Percentiles rank a stretch among this genome's conserved stretches.
These are phyloP conservation scores for Tigriopus californicus DNA, from an alignment of 2,888 invertebrate genomes.

Conservation along the genomic window DNA sequence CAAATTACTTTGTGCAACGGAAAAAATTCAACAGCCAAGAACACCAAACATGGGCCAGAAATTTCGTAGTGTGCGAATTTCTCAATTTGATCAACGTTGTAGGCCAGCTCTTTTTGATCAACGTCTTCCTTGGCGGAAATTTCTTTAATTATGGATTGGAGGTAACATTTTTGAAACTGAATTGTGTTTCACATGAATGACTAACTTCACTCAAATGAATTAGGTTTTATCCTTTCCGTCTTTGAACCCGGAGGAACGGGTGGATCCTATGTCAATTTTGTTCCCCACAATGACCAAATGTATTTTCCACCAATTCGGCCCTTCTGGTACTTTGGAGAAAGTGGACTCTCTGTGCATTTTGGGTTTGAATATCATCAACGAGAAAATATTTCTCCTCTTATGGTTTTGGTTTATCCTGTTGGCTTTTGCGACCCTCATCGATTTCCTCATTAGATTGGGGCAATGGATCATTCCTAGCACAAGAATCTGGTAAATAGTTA, in stretches of 20 bases:
- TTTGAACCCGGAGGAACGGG: conserved; percentile 22
- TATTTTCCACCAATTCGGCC: conserved; percentile 23
- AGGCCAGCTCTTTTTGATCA: conserved; percentile 23
- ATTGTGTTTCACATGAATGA: conserved; percentile 19
- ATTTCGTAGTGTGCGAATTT: conserved; percentile 23
- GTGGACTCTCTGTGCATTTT: conserved; percentile 23
- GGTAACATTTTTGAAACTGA: neutral
- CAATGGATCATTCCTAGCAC: too few species aligned
- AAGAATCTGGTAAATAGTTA: too few species aligned
- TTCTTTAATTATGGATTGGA: conserved; percentile 22
- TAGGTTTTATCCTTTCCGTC: conserved; percentile 15
- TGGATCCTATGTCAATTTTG: neutral
- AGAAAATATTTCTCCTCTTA: conserved; percentile 20
- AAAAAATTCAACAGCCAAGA: conserved; percentile 20
- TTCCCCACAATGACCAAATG: conserved; percentile 21
- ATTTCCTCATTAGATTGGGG: too few species aligned
- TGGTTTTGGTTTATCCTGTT: conserved; percentile 16
- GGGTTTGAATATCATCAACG: conserved; percentile 24
- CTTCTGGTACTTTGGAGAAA: conserved; percentile 23
- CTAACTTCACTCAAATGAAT: conserved; percentile 6
- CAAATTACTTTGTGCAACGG: conserved; percentile 20
- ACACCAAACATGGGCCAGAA: conserved; percentile 21
- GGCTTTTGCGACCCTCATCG: too few species aligned
- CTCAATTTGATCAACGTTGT: conserved; percentile 23
- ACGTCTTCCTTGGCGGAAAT: conserved; percentile 23